phyloP scores from a whole-genome alignment of 2,888 invertebrate species.

The Nemotelus pantherinus region DNA sequence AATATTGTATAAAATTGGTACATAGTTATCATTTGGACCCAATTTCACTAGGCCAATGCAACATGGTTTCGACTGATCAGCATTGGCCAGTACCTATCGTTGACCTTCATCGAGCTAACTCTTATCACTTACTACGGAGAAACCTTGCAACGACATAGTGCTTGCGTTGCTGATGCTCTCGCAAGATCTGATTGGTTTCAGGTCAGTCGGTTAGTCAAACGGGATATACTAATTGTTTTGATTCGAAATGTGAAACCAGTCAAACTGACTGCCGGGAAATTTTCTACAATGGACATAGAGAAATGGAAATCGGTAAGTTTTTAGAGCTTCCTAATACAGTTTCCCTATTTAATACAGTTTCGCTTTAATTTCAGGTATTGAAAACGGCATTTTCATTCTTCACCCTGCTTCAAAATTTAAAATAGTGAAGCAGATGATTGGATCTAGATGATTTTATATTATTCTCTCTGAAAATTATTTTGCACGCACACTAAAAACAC shows the following conservation, averaged over 20 bases:
- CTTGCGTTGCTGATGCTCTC: constrained; percentile 47
- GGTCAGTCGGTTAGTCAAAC: constrained; percentile 30
- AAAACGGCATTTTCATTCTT: constrained; percentile 60
- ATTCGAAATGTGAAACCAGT: constrained; percentile 40
- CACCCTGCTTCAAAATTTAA: constrained; percentile 58
- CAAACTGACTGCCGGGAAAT: constrained; percentile 48
- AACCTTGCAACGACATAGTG: constrained; percentile 44
- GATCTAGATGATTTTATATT: too few species aligned
- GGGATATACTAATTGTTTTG: constrained; percentile 46
- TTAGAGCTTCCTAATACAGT: too few species aligned
- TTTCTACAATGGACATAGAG: constrained; percentile 48
- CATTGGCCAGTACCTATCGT: constrained; percentile 38
- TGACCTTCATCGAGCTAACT: constrained; percentile 49
- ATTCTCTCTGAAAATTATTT: too few species aligned
- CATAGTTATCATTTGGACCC: too few species aligned
- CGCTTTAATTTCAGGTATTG: constrained; percentile 54
- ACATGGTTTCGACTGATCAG: not conserved
- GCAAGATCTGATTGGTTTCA: constrained; percentile 48
- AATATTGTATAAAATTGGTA: too few species aligned
- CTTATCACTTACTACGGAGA: constrained; percentile 50
- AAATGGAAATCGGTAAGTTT: constrained; percentile 32
- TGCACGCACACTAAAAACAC: too few species aligned
- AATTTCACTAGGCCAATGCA: not conserved
- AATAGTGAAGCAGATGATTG: constrained; percentile 44
- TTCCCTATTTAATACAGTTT: too few species aligned